phyloP scores from a whole-genome alignment of 2,113 vertebrate species.

The Alces alces region DNA sequence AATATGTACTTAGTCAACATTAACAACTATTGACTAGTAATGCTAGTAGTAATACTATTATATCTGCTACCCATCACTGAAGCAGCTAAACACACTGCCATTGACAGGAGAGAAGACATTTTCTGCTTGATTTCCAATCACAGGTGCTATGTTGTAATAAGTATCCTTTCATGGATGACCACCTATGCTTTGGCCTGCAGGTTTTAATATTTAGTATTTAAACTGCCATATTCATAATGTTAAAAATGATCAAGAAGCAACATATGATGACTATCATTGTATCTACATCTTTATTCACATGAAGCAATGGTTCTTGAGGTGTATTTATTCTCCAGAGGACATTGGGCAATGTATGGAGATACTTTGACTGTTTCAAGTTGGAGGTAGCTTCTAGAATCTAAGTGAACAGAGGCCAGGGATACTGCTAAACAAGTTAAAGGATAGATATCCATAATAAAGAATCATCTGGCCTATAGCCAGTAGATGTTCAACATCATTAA shows the following conservation, averaged over 20 bases:
- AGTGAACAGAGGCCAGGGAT: neutral
- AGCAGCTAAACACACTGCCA: neutral
- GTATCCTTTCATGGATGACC: neutral
- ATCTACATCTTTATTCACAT: neutral
- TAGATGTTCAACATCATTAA: neutral
- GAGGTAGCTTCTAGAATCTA: neutral
- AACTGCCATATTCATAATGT: neutral
- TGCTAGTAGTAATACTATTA: neutral
- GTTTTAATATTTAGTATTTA: neutral
- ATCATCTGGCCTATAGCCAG: neutral
- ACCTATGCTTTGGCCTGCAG: neutral
- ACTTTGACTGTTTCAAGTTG: neutral
- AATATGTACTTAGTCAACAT: neutral
- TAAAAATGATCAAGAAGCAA: neutral
- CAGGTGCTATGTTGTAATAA: neutral
- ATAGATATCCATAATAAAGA: neutral
- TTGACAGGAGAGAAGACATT: neutral
- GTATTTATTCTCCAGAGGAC: neutral
- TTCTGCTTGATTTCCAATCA: neutral
- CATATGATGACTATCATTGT: neutral
- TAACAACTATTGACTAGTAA: neutral
- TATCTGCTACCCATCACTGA: neutral
- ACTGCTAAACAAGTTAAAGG: neutral
- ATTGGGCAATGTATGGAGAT: neutral
- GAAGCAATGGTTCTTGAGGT: neutral